Percentiles rank a stretch among this genome's conserved stretches.
phyloP scores from a whole-genome alignment of 1,140 invertebrate genomes.

The Drosophila kanapiae region DNA sequence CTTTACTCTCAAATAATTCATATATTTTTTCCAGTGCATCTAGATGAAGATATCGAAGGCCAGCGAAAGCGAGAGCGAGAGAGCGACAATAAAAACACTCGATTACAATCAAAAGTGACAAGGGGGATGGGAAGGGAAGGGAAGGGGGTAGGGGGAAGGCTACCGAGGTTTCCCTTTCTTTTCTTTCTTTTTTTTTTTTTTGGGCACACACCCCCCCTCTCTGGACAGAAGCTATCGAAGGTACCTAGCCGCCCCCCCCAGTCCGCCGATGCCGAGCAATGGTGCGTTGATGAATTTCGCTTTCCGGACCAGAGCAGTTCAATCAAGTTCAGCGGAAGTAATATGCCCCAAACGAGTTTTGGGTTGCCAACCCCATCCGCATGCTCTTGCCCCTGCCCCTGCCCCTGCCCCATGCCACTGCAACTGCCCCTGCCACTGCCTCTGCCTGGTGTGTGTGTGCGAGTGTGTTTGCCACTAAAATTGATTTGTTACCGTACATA shows the following conservation, averaged over 20 bases:
- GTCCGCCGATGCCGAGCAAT: slow-evolving; percentile 11
- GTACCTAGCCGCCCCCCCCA: background rate
- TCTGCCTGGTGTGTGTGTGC: no score
- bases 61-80: slow-evolving; percentile 10
- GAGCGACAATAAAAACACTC: slow-evolving; percentile 68
- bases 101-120: slow-evolving; percentile 83
- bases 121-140: no score
- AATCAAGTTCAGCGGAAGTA: slow-evolving; percentile 71
- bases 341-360: slow-evolving; percentile 65
- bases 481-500: slow-evolving; percentile 80
- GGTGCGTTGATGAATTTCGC: slow-evolving; percentile 60
- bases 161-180: slow-evolving; percentile 19
- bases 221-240: no score
- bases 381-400: no score
- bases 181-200: slow-evolving; percentile 18
- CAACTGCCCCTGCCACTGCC: no score
- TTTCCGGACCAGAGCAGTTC: slow-evolving; percentile 55
- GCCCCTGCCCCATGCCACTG: no score
- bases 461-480: slow-evolving; percentile 63
- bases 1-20: no score
- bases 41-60: slow-evolving; percentile 28
- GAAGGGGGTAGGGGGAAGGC: slow-evolving; percentile 31
- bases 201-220: background rate
- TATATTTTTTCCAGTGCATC: slow-evolving; percentile 16
- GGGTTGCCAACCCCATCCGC: background rate